A percentile compares a stretch with the other conserved stretches of the same genome.
These are phyloP conservation scores for Beaufortia kweichowensis DNA, from an alignment of 2,113 vertebrate genomes.

Conservation along the genomic window DNA sequence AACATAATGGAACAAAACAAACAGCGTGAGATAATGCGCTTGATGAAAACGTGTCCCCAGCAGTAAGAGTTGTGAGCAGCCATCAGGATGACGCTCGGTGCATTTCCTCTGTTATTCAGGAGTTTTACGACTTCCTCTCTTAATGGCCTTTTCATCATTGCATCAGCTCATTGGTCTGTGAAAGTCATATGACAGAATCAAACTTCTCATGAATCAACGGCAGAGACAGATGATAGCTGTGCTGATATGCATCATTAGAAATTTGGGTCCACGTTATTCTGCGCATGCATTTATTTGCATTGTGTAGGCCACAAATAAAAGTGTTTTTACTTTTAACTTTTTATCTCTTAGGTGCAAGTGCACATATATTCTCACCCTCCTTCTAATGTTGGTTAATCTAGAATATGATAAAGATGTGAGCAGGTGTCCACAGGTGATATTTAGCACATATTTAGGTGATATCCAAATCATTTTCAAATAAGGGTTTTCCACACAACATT, in stretches of 20 bases:
- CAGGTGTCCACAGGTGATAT: too few relatives aligned
- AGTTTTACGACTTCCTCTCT: slow-evolving; percentile 47
- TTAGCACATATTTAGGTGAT: too few relatives aligned
- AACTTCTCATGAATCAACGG: slow-evolving; percentile 52
- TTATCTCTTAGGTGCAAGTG: too few relatives aligned
- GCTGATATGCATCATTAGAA: slow-evolving; percentile 41
- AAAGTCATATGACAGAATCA: slow-evolving; percentile 59
- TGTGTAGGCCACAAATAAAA: not conserved
- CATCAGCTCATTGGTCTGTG: slow-evolving; percentile 45
- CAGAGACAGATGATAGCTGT: slow-evolving; percentile 23
- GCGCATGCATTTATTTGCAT: not conserved
- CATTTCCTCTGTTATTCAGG: slow-evolving; percentile 49
- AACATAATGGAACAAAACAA: slow-evolving; percentile 53
- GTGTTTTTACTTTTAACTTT: too few relatives aligned
- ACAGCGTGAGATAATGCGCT: slow-evolving; percentile 52
- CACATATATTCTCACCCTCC: too few relatives aligned
- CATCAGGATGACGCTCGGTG: slow-evolving; percentile 34
- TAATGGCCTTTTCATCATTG: slow-evolving; percentile 49
- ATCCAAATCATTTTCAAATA: too few relatives aligned
- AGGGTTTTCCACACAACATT: too few relatives aligned
- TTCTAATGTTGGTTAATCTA: too few relatives aligned
- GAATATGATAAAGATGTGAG: too few relatives aligned
- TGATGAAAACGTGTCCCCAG: slow-evolving; percentile 47
- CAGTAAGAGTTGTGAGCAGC: slow-evolving; percentile 30
- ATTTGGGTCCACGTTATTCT: slow-evolving; percentile 20